phyloP scores from a whole-genome alignment of 2,797 vertebrate species.

The Syndactyla subalaris region DNA sequence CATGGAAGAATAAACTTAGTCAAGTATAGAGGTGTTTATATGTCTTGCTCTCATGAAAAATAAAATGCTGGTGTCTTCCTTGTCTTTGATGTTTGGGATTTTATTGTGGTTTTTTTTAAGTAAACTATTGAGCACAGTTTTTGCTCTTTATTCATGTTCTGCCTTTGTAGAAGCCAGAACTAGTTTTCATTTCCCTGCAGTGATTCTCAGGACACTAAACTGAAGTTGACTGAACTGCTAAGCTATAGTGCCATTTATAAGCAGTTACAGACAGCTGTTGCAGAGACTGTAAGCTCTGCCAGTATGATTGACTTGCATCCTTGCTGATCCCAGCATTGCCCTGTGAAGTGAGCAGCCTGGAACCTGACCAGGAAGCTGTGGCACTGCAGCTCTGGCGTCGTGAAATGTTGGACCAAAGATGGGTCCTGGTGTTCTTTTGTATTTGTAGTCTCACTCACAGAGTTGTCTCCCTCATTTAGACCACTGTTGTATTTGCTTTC shows the following conservation, averaged over 20 bases:
- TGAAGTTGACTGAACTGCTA: not conserved
- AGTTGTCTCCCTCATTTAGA: not conserved
- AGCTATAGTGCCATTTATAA: rapidly evolving
- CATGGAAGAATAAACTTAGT: not conserved
- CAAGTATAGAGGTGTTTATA: not conserved
- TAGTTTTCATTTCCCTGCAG: not conserved
- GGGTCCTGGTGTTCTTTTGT: not conserved
- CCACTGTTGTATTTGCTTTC: not conserved
- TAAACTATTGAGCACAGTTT: not conserved
- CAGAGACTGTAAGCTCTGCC: not conserved
- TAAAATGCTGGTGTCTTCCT: constrained; percentile 9
- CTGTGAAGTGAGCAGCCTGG: not conserved
- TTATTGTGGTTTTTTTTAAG: not conserved
- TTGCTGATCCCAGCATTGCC: not conserved
- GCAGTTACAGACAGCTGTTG: not conserved
- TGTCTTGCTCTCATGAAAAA: not conserved
- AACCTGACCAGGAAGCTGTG: not conserved
- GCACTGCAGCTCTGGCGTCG: not conserved
- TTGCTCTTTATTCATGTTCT: not conserved
- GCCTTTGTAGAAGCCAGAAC: not conserved
- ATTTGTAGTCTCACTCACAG: not conserved
- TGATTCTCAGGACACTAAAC: not conserved
- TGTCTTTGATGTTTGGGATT: not conserved
- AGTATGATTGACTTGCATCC: not conserved
- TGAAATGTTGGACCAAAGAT: rapidly evolving